A percentile compares a stretch with the other conserved stretches of the same genome.
Evolutionary conservation across 2,797 vertebrate genomes (phyloP).

Genomic region (Uromys caudimaculatus): DNA sequence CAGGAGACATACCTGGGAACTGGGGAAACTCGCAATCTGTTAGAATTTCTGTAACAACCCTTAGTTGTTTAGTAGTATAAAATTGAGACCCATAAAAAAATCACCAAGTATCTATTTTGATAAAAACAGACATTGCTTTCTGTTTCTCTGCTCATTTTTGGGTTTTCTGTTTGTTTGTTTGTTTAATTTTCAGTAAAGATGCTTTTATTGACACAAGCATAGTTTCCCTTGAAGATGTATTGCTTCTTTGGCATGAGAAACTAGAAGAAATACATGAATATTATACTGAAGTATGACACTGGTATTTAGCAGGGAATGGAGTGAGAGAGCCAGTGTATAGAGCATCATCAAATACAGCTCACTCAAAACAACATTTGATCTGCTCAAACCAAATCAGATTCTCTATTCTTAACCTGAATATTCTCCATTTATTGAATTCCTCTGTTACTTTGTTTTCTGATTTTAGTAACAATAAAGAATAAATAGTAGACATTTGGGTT

Average conservation of each 20-base stretch:
- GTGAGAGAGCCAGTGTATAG: background rate
- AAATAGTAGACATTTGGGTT: background rate
- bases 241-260: background rate
- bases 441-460: background rate
- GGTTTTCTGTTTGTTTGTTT: too few species aligned
- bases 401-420: background rate
- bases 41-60: background rate
- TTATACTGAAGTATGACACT: constrained; percentile 21
- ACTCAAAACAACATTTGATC: background rate
- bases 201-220: background rate
- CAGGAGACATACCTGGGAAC: background rate
- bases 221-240: constrained; percentile 44
- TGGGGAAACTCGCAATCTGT: background rate
- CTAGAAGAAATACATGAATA: background rate
- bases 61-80: background rate
- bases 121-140: background rate
- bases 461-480: background rate
- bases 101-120: background rate
- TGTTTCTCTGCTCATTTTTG: constrained; percentile 21
- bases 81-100: background rate
- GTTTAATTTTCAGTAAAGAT: constrained; percentile 10
- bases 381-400: background rate
- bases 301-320: constrained; percentile 30
- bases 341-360: background rate
- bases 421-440: background rate